Evolutionary conservation across 2,888 invertebrate species (phyloP).

Genomic region (Caenorhabditis drosophilae): DNA sequence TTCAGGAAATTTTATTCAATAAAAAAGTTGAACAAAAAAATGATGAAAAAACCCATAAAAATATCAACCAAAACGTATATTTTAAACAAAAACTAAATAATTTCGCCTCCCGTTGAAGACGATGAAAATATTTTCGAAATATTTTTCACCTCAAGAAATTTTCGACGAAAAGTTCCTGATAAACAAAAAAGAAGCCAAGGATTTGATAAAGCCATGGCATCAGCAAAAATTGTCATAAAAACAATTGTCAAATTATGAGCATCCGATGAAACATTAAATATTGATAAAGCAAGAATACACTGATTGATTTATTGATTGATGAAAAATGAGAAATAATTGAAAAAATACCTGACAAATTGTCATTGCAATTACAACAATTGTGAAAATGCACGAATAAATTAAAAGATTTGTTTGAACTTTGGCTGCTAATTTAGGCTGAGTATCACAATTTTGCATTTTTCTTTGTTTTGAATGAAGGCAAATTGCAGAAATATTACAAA

Average conservation of each 20-base stretch:
- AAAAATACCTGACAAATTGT: slow-evolving; percentile 43
- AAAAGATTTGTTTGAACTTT: slow-evolving; percentile 45
- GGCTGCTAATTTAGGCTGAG: slow-evolving; percentile 28
- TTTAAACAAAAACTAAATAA: neutral
- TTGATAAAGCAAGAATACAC: slow-evolving; percentile 34
- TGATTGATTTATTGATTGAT: slow-evolving; percentile 12
- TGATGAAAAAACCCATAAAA: neutral
- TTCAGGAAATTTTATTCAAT: neutral
- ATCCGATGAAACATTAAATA: slow-evolving; percentile 23
- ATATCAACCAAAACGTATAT: too few species aligned
- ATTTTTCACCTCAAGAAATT: slow-evolving; percentile 19
- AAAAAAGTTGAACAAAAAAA: neutral
- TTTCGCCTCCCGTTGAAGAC: slow-evolving; percentile 29
- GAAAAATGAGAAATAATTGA: neutral
- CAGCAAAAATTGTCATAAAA: slow-evolving; percentile 33
- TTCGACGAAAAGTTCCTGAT: slow-evolving; percentile 32
- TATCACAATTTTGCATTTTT: slow-evolving; percentile 41
- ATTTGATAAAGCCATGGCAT: slow-evolving; percentile 42
- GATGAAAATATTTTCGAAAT: slow-evolving; percentile 22
- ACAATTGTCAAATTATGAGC: slow-evolving; percentile 28
- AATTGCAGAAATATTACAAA: slow-evolving; percentile 34
- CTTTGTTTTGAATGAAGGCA: slow-evolving; percentile 38
- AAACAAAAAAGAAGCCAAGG: slow-evolving; percentile 44
- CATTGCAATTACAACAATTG: slow-evolving; percentile 40
- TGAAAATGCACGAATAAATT: slow-evolving; percentile 46